Base-by-base conservation (phyloP, 1,140 invertebrate species). In the Euschistus heros region DNA sequence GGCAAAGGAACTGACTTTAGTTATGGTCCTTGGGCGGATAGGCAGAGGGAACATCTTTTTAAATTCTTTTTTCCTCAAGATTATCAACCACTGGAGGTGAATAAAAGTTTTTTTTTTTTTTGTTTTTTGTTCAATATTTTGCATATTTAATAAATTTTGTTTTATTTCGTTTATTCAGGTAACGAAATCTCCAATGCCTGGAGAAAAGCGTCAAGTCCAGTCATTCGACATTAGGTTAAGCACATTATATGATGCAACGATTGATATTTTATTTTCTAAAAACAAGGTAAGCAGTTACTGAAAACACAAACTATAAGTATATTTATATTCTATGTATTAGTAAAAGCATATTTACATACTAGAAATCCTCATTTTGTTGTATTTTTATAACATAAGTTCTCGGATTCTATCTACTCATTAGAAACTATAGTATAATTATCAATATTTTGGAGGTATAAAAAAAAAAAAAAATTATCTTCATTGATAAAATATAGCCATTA, bases 21-120 rank as follows among this genome's bases (percentile, higher is more conserved):
- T 75, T 98, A 97, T 73, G 96, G 96, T 2, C 95, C 97, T 5
- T 99, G 95, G 95, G 94, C 94, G 7, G 96, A 98, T 75, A 81
- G 94, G 50, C 96, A 98, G 75, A 81, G 95, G 66, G 94, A 97
- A 75, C 86, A 94, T 76, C 77, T 98, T 18, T 98, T 92, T 75
- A 94, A 88, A 77, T 97, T 98, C 75, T 99, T 99, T 75, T 97
- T 92, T 74, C 95, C 96, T 4, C 87, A 89, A 66, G 89, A 93
- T 63, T 73, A 68, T 62, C 72, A 72, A 67, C 66, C 69, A n/a
- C 57, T 73, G 22, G 70, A 73, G 70, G 74, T 75, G 68, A 72
- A 64, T 37, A 37, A 37, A 37, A 1, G 8, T 10, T 1, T 6
- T 37, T 37, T 1, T 37, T 24, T 50, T 13, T 50, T 6, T 18